These are phyloP conservation scores for Anthoscopus minutus DNA, from an alignment of 2,113 vertebrate species.

Conservation along the genomic window DNA sequence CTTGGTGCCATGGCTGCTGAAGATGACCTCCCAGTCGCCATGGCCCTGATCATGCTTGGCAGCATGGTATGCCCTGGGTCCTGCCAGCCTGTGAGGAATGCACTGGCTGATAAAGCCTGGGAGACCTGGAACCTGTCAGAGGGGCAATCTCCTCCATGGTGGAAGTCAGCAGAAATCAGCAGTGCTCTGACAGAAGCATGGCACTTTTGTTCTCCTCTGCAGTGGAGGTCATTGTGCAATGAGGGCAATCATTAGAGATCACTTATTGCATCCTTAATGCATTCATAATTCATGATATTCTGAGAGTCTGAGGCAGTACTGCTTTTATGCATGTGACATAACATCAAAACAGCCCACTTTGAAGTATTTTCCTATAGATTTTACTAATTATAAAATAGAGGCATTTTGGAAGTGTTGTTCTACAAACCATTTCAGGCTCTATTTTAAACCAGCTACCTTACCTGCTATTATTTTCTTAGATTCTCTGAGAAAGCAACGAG, in stretches of 20 bases:
- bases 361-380: background rate
- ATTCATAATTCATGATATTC: background rate
- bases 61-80: rapidly evolving
- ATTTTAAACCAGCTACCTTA: background rate
- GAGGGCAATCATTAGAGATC: background rate
- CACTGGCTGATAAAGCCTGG: rapidly evolving
- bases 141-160: rapidly evolving
- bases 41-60: rapidly evolving
- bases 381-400: background rate
- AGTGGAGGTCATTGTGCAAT: background rate
- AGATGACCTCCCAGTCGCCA: rapidly evolving
- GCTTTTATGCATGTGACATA: background rate
- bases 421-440: background rate
- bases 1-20: background rate
- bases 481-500: background rate
- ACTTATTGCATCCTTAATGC: background rate
- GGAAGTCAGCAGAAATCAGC: background rate
- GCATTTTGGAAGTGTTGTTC: background rate
- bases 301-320: background rate
- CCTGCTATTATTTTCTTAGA: background rate
- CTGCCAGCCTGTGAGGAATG: rapidly evolving
- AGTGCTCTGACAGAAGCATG: background rate
- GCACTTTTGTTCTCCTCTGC: background rate
- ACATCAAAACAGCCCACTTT: background rate
- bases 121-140: background rate